Conservation (phyloP, 2,113 vertebrate species). For the Cyphomyrus plagiostoma region DNA sequence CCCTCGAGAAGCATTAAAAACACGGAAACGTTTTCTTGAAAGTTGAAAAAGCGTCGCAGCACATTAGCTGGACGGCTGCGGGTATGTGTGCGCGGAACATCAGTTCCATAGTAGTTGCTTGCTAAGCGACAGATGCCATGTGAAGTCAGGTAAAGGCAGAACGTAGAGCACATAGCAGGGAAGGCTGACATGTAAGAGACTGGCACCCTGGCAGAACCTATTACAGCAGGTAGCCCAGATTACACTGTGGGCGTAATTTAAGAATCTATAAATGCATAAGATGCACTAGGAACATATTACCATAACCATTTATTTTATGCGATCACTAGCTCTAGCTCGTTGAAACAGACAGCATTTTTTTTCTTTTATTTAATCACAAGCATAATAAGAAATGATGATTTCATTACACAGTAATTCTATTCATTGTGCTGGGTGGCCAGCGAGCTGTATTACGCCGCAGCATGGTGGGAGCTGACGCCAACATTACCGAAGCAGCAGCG, state of each 20-base stretch:
- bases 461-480: neutral
- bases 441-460: neutral
- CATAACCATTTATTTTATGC: slow-evolving; percentile 76
- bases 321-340: slow-evolving; percentile 66
- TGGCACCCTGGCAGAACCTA: slow-evolving; percentile 68
- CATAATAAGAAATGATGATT: slow-evolving; percentile 72
- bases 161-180: slow-evolving; percentile 67
- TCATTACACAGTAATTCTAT: slow-evolving; percentile 28
- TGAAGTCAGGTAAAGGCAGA: slow-evolving; percentile 49
- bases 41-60: neutral
- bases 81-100: neutral
- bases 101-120: neutral
- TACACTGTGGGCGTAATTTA: slow-evolving; percentile 87
- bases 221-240: slow-evolving; percentile 84
- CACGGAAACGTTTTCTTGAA: neutral
- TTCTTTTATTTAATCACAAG: slow-evolving; percentile 85
- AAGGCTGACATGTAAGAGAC: slow-evolving; percentile 58
- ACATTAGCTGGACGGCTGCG: neutral
- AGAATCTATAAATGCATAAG: slow-evolving; percentile 87
- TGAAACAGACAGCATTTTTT: slow-evolving; percentile 75
- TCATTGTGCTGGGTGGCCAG: neutral
- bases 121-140: slow-evolving; percentile 40
- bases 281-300: slow-evolving; percentile 77
- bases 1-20: neutral
- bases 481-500: neutral